Conservation (phyloP, 2,113 vertebrate species). For the Rhinopomastus cyanomelas region DNA sequence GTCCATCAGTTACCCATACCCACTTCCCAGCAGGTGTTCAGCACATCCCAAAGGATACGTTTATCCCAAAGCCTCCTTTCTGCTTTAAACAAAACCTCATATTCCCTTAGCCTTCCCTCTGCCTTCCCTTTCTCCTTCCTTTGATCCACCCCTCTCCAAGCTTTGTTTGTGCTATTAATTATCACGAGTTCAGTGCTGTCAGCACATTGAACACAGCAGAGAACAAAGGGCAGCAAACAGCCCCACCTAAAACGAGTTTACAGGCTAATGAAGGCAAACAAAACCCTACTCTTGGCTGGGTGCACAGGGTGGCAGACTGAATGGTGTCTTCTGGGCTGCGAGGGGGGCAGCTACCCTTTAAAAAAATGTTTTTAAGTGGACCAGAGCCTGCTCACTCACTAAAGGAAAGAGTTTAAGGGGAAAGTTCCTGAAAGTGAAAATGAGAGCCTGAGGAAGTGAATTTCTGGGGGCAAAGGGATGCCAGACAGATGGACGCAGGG, state of each 20-base stretch:
- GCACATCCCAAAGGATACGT: conserved; percentile 16
- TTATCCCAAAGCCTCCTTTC: conserved; percentile 24
- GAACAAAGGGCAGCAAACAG: conserved; percentile 67
- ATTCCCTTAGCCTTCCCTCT: conserved; percentile 33
- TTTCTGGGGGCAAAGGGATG: conserved; percentile 16
- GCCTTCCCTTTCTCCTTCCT: conserved; percentile 53
- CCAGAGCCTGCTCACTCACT: background rate
- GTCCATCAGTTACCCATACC: background rate
- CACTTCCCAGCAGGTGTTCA: conserved; percentile 42
- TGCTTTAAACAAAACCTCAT: conserved; percentile 40
- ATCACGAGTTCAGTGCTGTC: conserved; percentile 52
- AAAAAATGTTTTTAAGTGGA: background rate
- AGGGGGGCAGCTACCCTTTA: background rate
- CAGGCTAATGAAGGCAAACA: conserved; percentile 65
- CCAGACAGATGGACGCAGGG: conserved; percentile 52
- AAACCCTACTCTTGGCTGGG: conserved; percentile 45
- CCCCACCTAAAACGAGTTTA: conserved; percentile 64
- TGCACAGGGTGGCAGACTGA: background rate
- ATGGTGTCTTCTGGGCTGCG: background rate
- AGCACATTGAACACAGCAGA: conserved; percentile 50
- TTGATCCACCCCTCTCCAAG: conserved; percentile 43
- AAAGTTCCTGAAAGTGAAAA: conserved; percentile 50
- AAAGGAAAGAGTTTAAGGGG: background rate
- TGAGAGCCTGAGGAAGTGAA: background rate
- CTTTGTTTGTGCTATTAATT: conserved; percentile 65